Conservation (phyloP, 2,113 vertebrate species). For the Rallus limicola region DNA sequence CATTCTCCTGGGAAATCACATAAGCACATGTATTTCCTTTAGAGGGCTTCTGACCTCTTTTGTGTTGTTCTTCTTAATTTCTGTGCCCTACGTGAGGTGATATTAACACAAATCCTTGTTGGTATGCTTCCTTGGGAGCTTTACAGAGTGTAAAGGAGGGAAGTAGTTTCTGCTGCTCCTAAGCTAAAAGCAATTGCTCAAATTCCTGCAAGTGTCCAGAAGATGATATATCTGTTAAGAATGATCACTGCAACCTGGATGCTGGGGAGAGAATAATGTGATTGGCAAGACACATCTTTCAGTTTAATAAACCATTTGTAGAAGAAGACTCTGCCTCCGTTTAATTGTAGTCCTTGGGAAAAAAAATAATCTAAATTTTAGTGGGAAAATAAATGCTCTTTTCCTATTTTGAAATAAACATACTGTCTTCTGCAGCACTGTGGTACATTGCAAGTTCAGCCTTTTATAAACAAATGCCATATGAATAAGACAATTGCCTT, state of each 20-base stretch:
- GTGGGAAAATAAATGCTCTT: background rate
- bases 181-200: slow-evolving; percentile 15
- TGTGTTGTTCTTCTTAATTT: background rate
- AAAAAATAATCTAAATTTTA: background rate
- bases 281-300: background rate
- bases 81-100: slow-evolving; percentile 15
- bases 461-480: background rate
- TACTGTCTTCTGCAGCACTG: background rate
- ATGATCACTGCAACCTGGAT: background rate
- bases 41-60: slow-evolving; percentile 54
- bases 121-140: background rate
- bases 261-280: background rate
- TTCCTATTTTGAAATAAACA: background rate
- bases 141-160: background rate
- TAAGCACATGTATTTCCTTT: background rate
- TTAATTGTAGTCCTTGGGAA: background rate
- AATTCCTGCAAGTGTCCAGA: background rate
- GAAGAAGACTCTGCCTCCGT: background rate
- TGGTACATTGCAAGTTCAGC: background rate
- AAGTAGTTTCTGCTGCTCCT: background rate
- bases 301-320: background rate
- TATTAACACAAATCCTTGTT: slow-evolving; percentile 23
- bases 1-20: background rate
- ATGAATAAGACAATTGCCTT: background rate
- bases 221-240: background rate